Base-by-base conservation (phyloP, 2,113 vertebrate genomes). In the Sapajus apella region DNA sequence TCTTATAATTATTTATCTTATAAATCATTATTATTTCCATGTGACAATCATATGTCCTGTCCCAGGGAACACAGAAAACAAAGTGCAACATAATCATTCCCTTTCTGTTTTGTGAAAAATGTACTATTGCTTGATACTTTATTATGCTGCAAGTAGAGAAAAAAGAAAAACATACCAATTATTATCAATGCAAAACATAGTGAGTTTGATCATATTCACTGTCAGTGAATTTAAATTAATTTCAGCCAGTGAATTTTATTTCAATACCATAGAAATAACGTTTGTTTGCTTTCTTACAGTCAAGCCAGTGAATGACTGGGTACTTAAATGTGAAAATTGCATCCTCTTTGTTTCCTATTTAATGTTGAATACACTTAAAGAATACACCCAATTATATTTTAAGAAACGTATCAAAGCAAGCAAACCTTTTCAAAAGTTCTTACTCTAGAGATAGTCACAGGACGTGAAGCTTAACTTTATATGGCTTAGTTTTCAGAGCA, bases 121-220 rank as follows among this genome's bases (percentile, higher is more conserved):
- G 25, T 61, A 61, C 25, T 30, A 30, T 30, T 61, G 25, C 58
- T 61, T 61, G 58, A 61, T 61, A 61, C 58, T 61, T 61, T 12
- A 61, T 61, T 61, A 30, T 61, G 58, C 58, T 61, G 58, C 25
- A 61, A 61, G 27, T 30, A 61, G 27, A 61, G 58, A 12, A 61
- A 61, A 61, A 61, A 61, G 58, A 61, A 61, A 61, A 61, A 61
- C 5, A 47, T 50, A 52, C 7, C 11, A 61, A 18, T 80, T 58
- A 91, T 11, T 50, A 89, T 76, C 79, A 94, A 86, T 85, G n/a
- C 32, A 95, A 96, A 86, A 82, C 27, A 50, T n/a, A 81, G 5
- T 73, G 40, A 87, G 17, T 8, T 8, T 32, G 35, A 72, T 90
- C 27, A 58, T 73, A 70, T n/a, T 94, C 55, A 82, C 30, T 92